Base-by-base conservation (phyloP, 2,797 vertebrate species). In the Sternarchorhynchus goeldii region DNA sequence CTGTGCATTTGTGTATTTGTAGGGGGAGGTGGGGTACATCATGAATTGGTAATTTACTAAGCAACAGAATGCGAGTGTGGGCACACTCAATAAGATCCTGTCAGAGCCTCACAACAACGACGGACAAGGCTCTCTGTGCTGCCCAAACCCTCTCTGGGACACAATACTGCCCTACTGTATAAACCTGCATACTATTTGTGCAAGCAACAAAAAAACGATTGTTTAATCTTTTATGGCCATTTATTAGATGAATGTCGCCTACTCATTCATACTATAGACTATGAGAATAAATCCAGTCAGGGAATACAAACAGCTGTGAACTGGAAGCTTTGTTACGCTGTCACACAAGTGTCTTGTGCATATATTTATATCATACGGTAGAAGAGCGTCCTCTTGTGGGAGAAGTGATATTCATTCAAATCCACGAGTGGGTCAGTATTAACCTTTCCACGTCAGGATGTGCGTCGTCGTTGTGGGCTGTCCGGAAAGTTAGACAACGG, bases 1-100 rank as follows among this genome's bases (percentile, higher is more conserved):
- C 29, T 64, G 60, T 32, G 60, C 34, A 34, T 64, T 29, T 64
- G 41, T 65, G 56, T 72, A 29, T n/a, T 5, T 8, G 34, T 20
- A 20, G 21, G 53, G 29, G 63, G 18, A 21, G 16, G 58, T 16
- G 53, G 34, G 45, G n/a, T 29, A 31, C 6, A 34, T 39, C 14
- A 39, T 34, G 21, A 71, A 80, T 83, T 72, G 84, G 80, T 20
- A 45, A 67, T 56, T 77, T 73, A 50, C 21, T 50, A 80, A 32
- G 75, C 14, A 16, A 59, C 78, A 71, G 75, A 82, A 78, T 85
- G 82, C 80, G 70, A 70, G 79, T 50, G 70, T 74, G 72, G 82
- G 84, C 77, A n/a, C 25, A 67, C 34, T 79, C 17, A 79, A 75
- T 55, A 77, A 82, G 58, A 66, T 45, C 71, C 73, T 73, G 70